Evolutionary conservation across 2,888 invertebrate genomes (phyloP).

Genomic region (Pterostichus madidus): DNA sequence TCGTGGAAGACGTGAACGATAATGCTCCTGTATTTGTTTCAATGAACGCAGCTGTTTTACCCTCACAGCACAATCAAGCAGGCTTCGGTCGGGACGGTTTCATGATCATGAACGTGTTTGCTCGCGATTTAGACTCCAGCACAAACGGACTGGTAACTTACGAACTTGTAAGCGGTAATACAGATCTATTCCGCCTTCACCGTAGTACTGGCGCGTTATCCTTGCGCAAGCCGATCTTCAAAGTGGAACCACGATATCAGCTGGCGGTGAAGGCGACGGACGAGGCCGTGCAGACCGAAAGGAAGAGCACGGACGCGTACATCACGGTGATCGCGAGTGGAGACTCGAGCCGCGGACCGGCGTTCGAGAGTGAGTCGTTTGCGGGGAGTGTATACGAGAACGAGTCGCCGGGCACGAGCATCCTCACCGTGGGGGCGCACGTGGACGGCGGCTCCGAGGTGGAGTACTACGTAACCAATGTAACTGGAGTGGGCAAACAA

Average conservation of each 20-base stretch:
- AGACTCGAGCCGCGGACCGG: slow-evolving; percentile 79
- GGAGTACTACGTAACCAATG: slow-evolving; percentile 95
- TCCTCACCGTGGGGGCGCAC: slow-evolving; percentile 88
- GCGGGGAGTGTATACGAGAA: slow-evolving; percentile 93
- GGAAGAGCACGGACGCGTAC: slow-evolving; percentile 92
- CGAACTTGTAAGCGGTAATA: slow-evolving; percentile 89
- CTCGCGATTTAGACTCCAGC: slow-evolving; percentile 93
- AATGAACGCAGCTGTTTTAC: slow-evolving; percentile 93
- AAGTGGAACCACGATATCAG: slow-evolving; percentile 87
- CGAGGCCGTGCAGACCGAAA: slow-evolving; percentile 93
- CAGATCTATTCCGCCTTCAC: slow-evolving; percentile 89
- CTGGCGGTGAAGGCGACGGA: slow-evolving; percentile 93
- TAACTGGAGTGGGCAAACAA: slow-evolving; percentile 86
- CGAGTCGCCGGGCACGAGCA: slow-evolving; percentile 91
- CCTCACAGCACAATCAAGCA: slow-evolving; percentile 78
- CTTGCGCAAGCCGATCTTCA: slow-evolving; percentile 81
- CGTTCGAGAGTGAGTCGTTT: slow-evolving; percentile 83
- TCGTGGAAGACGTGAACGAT: slow-evolving; percentile 96
- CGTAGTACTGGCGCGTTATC: slow-evolving; percentile 88
- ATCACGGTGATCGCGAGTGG: slow-evolving; percentile 89
- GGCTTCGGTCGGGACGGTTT: slow-evolving; percentile 81
- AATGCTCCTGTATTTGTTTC: slow-evolving; percentile 94
- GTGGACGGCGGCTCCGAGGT: slow-evolving; percentile 82
- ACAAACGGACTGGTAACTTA: slow-evolving; percentile 96
- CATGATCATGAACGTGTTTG: slow-evolving; percentile 88